Evolutionary conservation across 1,140 invertebrate genomes (phyloP).

Genomic region (Pseudomyrmex dendroicus): DNA sequence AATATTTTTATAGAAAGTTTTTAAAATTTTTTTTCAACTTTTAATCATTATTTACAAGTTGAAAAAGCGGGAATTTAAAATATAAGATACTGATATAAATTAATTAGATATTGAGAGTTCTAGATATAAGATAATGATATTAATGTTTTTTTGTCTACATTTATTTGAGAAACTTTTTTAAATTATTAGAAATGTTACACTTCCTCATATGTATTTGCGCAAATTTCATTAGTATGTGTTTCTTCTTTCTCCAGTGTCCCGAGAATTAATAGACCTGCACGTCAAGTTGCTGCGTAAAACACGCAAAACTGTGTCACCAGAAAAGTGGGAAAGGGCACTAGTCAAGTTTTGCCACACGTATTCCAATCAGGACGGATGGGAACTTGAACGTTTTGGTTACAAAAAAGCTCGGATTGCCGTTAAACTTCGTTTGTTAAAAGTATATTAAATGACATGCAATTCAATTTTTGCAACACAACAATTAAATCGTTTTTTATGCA

Average conservation of each 20-base stretch:
- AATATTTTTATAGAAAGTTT: too few species aligned
- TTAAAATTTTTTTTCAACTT: too few species aligned
- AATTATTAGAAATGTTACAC: too few species aligned
- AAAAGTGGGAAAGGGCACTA: slow-evolving; percentile 95
- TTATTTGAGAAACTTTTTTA: too few species aligned
- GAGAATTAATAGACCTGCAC: slow-evolving; percentile 93
- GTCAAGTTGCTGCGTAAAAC: slow-evolving; percentile 95
- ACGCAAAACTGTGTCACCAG: slow-evolving; percentile 92
- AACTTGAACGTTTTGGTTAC: slow-evolving; percentile 98
- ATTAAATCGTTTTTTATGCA: neutral
- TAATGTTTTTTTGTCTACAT: too few species aligned
- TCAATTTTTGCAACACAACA: neutral
- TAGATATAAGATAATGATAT: too few species aligned
- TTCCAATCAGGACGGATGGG: slow-evolving; percentile 96
- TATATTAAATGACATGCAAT: slow-evolving; percentile 72
- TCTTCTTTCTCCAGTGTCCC: slow-evolving; percentile 89
- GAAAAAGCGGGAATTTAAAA: too few species aligned
- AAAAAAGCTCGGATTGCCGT: slow-evolving; percentile 94
- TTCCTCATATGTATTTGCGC: too few species aligned
- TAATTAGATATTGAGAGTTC: too few species aligned
- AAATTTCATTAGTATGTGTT: too few species aligned
- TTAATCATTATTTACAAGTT: too few species aligned
- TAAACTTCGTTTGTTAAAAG: slow-evolving; percentile 95
- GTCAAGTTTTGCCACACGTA: slow-evolving; percentile 96
- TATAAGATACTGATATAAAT: neutral